Evolutionary conservation across 1,140 invertebrate species (phyloP), one percentile per base, ranked within the genome.

Genomic region (Metopolophium dirhodum): DNA sequence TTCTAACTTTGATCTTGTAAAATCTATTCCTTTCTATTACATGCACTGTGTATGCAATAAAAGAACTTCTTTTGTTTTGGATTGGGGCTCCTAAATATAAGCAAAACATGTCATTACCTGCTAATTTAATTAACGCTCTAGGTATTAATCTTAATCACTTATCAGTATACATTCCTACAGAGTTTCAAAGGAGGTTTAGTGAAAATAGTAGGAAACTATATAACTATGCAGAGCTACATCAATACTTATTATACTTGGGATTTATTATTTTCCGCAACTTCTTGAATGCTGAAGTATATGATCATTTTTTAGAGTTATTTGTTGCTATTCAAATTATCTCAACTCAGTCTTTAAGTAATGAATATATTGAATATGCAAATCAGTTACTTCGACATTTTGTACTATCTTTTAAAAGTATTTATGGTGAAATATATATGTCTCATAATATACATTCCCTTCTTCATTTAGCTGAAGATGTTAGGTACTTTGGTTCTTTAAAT

Each of bases 21-120:
- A 47, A 37, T 88, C 45, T 37, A 51, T 88, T 20, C 47, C 45
- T 20, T 49, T 49, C n/a, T 47, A 88, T 20, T 88, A n/a, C 47
- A 88, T 49, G 47, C 86, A 88, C 49, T 30, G 23, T n/a, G 49
- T 88, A 88, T 88, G 26, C 26, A 30, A 49, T 87, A 18, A 88
- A 57, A 88, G 35, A 88, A 88, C 49, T 88, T 30, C 30, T 88
- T 49, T 88, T 88, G 20, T 88, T 88, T 49, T 88, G 86, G 86
- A 88, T 51, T 85, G 22, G 82, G 23, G 30, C 20, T 30, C 11
- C 86, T 88, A n/a, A 88, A 30, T 9, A 49, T 49, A 47, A 49
- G 23, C 85, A 87, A 11, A 47, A n/a, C 30, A 68, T n/a, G 30
- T 77, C 26, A n/a, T 45, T 83, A 49, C n/a, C 47, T 26, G 9